Conservation (phyloP, 2,797 vertebrate species). For the Helarctos malayanus region DNA sequence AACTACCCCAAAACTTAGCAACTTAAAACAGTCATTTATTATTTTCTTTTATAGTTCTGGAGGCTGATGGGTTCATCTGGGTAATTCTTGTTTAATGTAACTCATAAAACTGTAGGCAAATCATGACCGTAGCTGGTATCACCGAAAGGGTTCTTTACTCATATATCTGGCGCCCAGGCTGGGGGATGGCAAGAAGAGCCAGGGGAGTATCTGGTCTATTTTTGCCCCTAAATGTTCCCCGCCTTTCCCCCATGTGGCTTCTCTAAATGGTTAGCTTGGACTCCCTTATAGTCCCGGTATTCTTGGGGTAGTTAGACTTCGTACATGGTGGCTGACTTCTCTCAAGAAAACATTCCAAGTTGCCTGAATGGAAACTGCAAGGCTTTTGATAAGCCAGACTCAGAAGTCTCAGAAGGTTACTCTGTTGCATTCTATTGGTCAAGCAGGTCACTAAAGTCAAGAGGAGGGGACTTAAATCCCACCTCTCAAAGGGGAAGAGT, state of each 20-base stretch:
- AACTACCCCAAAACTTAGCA: neutral
- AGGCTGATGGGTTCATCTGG: neutral
- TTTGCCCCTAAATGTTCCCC: neutral
- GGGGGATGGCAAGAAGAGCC: neutral
- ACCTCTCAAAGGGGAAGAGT: neutral
- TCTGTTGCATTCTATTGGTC: neutral
- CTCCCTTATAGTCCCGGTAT: neutral
- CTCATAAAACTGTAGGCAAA: neutral
- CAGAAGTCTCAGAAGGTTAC: neutral
- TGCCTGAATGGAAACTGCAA: neutral
- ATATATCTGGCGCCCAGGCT: neutral
- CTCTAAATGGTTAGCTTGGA: neutral
- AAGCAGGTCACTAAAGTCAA: neutral
- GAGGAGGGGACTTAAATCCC: neutral
- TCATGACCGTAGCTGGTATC: neutral
- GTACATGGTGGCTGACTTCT: neutral
- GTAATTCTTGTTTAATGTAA: neutral
- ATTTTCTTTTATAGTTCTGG: neutral
- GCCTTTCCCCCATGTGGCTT: neutral
- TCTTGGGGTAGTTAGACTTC: neutral
- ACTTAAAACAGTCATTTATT: neutral
- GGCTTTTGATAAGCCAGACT: constrained; percentile 29
- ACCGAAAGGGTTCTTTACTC: neutral
- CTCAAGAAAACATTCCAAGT: neutral
- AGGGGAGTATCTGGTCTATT: neutral